Evolutionary conservation across 2,888 invertebrate genomes (phyloP), one percentile per base, ranked within the genome.

Genomic region (Sycophila texana): DNA sequence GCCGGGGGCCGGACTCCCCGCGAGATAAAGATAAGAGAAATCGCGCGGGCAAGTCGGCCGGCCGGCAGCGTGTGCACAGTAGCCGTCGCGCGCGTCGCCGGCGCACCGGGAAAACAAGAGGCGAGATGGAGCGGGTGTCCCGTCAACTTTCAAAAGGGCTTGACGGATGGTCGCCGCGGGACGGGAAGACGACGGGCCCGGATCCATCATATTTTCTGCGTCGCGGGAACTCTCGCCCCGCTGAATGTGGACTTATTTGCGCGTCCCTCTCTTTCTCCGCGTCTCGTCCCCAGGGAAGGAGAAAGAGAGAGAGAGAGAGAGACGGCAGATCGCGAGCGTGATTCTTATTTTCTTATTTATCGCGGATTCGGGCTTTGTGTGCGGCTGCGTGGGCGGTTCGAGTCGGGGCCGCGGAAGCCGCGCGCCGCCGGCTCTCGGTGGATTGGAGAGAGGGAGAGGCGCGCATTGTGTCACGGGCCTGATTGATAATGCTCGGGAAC

Each of bases 81-180:
- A 58, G 22, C 7, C 65, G 7, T 47, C 49, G 30, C 60, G 53
- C 49, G 71, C 60, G 55, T 7, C 39, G 39, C 26, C 61, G 14
- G 49, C 18, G 81, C 79, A 60, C 49, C 60, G 60, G 58, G 49
- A 71, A 70, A 71, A 66, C 26, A 30, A 5, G 58, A 67, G 61
- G 82, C 80, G 82, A 77, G 80, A 75, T 73, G 72, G 68, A 83
- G 77, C 83, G 82, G 82, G 83, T 83, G 84, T 82, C 85, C 85
- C 85, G 87, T 88, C 88, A 87, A 86, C 84, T 87, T 86, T 87
- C 84, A 88, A 88, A 88, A 88, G 86, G 87, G 85, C 86, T 87
- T 88, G 88, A 89, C 89, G 88, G 86, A 89, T 89, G 87, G 88
- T 87, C 89, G 88, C 88, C 85, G 84, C 87, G 88, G 89, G 89